These are phyloP conservation scores for Spinus olivaceus DNA, from an alignment of 2,797 vertebrate genomes.

Conservation along the genomic window DNA sequence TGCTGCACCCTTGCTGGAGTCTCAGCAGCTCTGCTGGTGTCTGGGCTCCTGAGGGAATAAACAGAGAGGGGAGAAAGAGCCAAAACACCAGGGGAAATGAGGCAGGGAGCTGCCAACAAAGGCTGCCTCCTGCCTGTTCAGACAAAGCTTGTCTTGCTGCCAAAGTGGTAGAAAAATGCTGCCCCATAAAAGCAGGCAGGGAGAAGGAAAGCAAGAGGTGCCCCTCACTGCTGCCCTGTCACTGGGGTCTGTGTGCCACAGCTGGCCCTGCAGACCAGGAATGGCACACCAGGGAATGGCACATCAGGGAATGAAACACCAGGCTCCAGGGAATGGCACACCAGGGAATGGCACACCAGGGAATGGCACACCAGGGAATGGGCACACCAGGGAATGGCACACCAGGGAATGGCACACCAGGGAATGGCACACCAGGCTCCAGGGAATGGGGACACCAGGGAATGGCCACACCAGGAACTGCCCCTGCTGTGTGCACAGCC, in stretches of 20 bases:
- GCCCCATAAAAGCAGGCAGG: not conserved
- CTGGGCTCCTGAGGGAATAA: conserved; percentile 53
- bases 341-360: too few species aligned
- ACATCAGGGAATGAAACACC: too few species aligned
- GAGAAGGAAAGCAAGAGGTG: not conserved
- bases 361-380: too few species aligned
- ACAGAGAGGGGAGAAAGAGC: conserved; percentile 53
- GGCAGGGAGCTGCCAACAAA: not conserved
- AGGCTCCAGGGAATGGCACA: too few species aligned
- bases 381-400: too few species aligned
- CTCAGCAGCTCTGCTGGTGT: conserved; percentile 22
- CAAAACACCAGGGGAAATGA: conserved; percentile 40
- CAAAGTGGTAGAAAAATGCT: conserved; percentile 40
- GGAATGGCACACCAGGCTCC: not conserved
- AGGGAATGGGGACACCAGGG: not conserved
- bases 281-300: too few species aligned
- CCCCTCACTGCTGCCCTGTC: not conserved
- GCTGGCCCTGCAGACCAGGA: not conserved
- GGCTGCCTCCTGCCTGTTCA: conserved; percentile 48
- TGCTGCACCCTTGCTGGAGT: not conserved
- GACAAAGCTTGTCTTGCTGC: conserved; percentile 22
- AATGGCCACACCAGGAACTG: not conserved
- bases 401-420: too few species aligned
- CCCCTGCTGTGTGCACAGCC: not conserved
- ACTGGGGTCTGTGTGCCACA: not conserved